Evolutionary conservation across 2,888 invertebrate genomes (phyloP), one percentile per base, ranked within the genome.

Genomic region (Eledone cirrhosa): DNA sequence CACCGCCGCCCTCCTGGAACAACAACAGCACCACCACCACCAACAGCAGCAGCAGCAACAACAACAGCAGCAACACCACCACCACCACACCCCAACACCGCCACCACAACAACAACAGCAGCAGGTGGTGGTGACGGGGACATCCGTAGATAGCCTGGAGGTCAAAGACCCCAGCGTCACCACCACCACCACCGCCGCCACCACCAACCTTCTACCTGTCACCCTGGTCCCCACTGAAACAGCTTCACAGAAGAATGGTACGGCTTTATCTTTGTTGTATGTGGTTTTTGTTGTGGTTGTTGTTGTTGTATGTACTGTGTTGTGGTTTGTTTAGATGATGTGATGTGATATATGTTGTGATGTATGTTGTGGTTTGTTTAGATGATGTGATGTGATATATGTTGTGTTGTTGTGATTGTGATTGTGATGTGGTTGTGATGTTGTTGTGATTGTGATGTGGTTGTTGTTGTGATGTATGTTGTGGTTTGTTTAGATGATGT

Each of bases 81-180:
- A 31, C 76, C 81, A 0, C 81, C 82, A 3, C 80, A 81, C 22
- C 79, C 82, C 78, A 80, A 83, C 14, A 82, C 86, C 7, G 86
- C 84, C 76, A 84, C 84, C 2, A 85, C 86, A n/a, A 82, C 84
- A 7, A 85, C 81, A 11, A 80, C 74, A 14, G 81, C 80, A 5
- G 80, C 77, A 2, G 77, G 80, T 3, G 81, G 78, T 7, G 79
- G 41, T 69, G 8, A 69, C 47, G 27, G 59, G 29, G 19, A 3
- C 67, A 16, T 22, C 67, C 14, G 47, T 31, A 11, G 22, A 7
- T 77, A 27, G n/a, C n/a, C n/a, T n/a, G n/a, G n/a, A n/a, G n/a
- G n/a, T n/a, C n/a, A n/a, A n/a, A n/a, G n/a, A n/a, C n/a, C n/a
- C n/a, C n/a, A n/a, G n/a, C n/a, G n/a, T 65, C 29, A 31, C 27